A percentile compares a stretch with the other conserved stretches of the same genome.
Conservation (phyloP, 2,797 vertebrate genomes). For the Hemibagrus guttatus region DNA sequence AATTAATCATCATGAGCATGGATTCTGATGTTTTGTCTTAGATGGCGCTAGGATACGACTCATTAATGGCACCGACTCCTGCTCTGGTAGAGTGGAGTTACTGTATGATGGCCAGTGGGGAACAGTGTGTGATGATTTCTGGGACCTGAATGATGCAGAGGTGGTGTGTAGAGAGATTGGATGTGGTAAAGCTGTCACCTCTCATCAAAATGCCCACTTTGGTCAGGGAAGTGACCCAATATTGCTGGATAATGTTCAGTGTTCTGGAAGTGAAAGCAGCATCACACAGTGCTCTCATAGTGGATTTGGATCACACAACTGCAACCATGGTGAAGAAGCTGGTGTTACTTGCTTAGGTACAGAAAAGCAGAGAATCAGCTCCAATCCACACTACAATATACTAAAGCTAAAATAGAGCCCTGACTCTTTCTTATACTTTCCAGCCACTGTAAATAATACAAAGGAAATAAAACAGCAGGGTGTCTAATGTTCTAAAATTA, state of each 20-base stretch:
- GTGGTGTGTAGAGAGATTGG: no score
- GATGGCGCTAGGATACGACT: not conserved
- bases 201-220: no score
- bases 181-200: no score
- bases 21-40: not conserved
- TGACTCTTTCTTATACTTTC: no score
- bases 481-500: no score
- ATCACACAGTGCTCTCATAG: not conserved
- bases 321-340: not conserved
- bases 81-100: conserved; percentile 21
- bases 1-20: not conserved
- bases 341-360: not conserved
- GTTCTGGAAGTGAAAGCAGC: not conserved
- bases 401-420: no score
- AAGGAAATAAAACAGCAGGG: no score
- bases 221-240: no score
- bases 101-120: not conserved
- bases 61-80: not conserved
- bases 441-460: no score
- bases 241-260: conserved; percentile 6
- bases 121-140: conserved; percentile 38
- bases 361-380: no score
- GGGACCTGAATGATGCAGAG: conserved; percentile 20
- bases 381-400: no score
- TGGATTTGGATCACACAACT: not conserved